phyloP scores from a whole-genome alignment of 2,113 vertebrate genomes.

The Tachysurus fulvidraco region DNA sequence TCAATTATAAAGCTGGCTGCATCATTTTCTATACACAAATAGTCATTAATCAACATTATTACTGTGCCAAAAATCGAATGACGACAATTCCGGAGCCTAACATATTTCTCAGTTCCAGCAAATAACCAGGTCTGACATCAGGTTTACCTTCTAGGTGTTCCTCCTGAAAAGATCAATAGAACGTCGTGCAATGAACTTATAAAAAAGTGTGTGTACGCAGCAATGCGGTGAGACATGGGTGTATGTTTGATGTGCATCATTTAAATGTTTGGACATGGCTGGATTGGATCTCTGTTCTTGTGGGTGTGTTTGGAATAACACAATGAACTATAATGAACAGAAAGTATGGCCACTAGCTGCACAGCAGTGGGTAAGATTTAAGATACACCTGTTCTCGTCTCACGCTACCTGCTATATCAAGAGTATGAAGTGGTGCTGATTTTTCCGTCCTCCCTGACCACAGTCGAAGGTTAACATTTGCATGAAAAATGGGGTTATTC shows the following conservation, averaged over 20 bases:
- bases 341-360: background rate
- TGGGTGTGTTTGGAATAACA: slow-evolving; percentile 7
- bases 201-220: slow-evolving; percentile 32
- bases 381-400: slow-evolving; percentile 20
- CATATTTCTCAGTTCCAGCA: background rate
- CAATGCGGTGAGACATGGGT: background rate
- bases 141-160: slow-evolving; percentile 4
- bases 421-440: background rate
- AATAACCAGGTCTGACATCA: background rate
- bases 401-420: background rate
- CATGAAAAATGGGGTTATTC: slow-evolving; percentile 23
- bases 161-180: slow-evolving; percentile 14
- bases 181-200: background rate
- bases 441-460: background rate
- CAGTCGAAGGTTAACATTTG: background rate
- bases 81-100: background rate
- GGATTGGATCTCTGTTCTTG: background rate
- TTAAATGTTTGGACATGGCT: slow-evolving; percentile 20
- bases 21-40: background rate
- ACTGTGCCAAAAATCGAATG: background rate
- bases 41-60: background rate
- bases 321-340: background rate
- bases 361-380: background rate
- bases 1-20: background rate
- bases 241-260: slow-evolving; percentile 30